phyloP scores from a whole-genome alignment of 2,797 vertebrate species.

The Chlorospingus flavigularis region DNA sequence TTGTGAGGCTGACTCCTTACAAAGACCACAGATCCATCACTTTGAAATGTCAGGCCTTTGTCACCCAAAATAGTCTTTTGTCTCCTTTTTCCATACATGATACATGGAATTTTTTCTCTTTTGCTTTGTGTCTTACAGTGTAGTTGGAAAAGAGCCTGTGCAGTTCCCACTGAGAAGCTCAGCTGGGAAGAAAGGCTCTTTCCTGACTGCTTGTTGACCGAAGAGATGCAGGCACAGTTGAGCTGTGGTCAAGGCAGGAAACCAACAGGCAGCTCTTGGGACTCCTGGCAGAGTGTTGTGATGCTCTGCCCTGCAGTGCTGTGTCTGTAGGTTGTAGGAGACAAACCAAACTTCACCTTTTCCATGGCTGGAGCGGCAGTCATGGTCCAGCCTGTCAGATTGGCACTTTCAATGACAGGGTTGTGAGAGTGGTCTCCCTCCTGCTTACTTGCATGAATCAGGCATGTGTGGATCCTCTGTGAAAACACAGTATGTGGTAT shows the following conservation, averaged over 20 bases:
- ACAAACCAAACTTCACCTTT: background rate
- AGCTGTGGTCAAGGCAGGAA: background rate
- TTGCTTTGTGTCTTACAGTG: background rate
- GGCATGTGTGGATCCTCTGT: background rate
- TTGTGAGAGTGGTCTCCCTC: background rate
- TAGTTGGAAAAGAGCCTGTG: background rate
- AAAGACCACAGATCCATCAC: conserved; percentile 41
- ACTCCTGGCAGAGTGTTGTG: background rate
- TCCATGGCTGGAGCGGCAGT: background rate
- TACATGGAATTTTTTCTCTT: background rate
- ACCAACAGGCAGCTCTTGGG: background rate
- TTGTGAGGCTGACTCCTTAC: conserved; percentile 14
- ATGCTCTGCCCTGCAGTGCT: background rate
- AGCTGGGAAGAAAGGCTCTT: background rate
- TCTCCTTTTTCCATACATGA: background rate
- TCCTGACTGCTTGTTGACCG: background rate
- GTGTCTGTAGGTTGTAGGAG: background rate
- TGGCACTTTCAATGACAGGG: background rate
- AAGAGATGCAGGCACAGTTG: background rate
- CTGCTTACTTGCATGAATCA: rapidly evolving
- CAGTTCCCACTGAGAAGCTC: background rate
- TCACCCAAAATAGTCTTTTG: conserved; percentile 49
- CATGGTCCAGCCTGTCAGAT: background rate
- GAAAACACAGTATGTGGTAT: background rate
- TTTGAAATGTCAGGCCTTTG: conserved; percentile 51